Percentiles rank a stretch among this genome's conserved stretches.
Conservation (phyloP, 2,797 vertebrate genomes). For the Lemur catta region DNA sequence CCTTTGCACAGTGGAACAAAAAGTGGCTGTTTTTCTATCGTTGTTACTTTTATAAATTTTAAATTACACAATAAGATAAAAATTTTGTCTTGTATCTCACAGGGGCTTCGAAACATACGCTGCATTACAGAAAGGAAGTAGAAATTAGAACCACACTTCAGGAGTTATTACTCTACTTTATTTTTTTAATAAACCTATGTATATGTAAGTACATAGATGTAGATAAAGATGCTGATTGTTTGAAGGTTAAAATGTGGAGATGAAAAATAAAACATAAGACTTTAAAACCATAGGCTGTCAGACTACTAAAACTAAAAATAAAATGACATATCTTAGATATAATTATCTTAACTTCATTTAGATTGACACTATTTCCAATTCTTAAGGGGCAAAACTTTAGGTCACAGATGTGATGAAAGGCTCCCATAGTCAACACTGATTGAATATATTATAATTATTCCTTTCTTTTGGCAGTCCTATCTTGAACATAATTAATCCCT, state of each 20-base stretch:
- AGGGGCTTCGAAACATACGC: conserved; percentile 41
- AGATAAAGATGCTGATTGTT: not conserved
- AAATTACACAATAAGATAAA: conserved; percentile 14
- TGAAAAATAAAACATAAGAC: conserved; percentile 12
- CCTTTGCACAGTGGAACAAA: not conserved
- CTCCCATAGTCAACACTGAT: not conserved
- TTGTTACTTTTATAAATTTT: not conserved
- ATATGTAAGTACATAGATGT: conserved; percentile 71
- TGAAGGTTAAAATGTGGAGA: conserved; percentile 24
- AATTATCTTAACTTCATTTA: not conserved
- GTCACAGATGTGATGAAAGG: not conserved
- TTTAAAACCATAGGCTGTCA: not conserved
- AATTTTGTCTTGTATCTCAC: conserved; percentile 59
- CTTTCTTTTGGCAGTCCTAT: not conserved
- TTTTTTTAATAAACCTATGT: conserved; percentile 78
- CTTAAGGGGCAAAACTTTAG: conserved; percentile 7
- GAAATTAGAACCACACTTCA: conserved; percentile 69
- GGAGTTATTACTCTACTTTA: conserved; percentile 75
- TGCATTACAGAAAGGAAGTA: conserved; percentile 49
- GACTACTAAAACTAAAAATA: not conserved
- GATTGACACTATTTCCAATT: not conserved
- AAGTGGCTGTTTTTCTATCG: not conserved
- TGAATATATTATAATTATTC: not conserved
- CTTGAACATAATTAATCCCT: conserved; percentile 10
- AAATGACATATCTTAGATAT: not conserved